Base-by-base conservation (phyloP, 1,140 invertebrate species). In the Conus betulinus region DNA sequence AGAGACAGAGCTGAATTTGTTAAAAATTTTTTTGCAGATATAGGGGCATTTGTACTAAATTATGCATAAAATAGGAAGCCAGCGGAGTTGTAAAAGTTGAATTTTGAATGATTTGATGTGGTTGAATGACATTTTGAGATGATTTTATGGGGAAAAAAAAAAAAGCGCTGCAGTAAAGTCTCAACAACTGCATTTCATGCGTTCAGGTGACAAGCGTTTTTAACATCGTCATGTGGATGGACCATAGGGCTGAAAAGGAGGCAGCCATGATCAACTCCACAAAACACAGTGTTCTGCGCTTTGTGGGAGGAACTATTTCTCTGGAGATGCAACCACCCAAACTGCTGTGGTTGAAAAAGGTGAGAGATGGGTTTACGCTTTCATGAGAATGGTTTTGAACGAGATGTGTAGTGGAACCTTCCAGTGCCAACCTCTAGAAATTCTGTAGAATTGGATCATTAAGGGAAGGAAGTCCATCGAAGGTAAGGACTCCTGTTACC, bases 171-270 rank as follows among this genome's bases (percentile, higher is more conserved):
- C 39, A 39, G 39, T 39, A 39, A 39, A 39, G 39, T 39, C 39
- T 39, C 39, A 39, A 39, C 39, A 39, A 39, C 39, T 39, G 39
- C 39, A 39, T 39, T 39, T 39, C 39, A 39, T 39, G 39, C 39
- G 39, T 87, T 55, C 90, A 97, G 97, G 96, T 13, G 95, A 96
- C 71, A 93, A 96, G 93, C 96, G 97, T 81, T 97, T 97, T 97
- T 94, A 99, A 99, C 95, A 96, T 99, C 52, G 98, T 99, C 60
- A 97, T 99, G 95, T 99, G 99, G 99, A 97, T 99, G 98, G 99
- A 99, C 94, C 98, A 99, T 94, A 96, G 99, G 91, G 98, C 98
- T 5, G 95, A 96, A 27, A 94, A 96, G 79, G 97, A 99, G 96
- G 97, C 98, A 0, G 96, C 97, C 25, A 95, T 96, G 27, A 99